These are phyloP conservation scores for Pycnonotus jocosus DNA, from an alignment of 2,113 vertebrate species.

Conservation along the genomic window DNA sequence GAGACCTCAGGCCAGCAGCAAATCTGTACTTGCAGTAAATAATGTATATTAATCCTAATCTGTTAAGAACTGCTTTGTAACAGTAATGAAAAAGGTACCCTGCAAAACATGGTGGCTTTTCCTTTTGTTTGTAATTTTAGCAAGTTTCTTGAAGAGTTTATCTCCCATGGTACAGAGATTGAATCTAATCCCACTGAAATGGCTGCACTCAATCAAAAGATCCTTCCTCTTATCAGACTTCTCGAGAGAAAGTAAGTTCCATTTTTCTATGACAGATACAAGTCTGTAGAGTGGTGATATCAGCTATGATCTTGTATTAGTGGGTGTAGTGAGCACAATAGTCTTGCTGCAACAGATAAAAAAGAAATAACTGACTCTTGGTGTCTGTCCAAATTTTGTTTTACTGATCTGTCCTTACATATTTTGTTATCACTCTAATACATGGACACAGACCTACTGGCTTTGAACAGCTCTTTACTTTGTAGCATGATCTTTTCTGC, in stretches of 20 bases:
- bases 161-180: constrained; percentile 67
- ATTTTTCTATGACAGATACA: not conserved
- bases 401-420: not conserved
- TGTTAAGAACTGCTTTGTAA: not conserved
- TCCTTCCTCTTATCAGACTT: constrained; percentile 84
- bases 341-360: not conserved
- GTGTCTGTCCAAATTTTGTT: not conserved
- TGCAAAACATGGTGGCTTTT: not conserved
- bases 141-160: constrained; percentile 81
- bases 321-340: not conserved
- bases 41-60: not conserved
- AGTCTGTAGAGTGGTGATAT: not conserved
- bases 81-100: not conserved
- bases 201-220: constrained; percentile 67
- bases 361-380: not conserved
- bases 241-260: constrained; percentile 86
- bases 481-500: not conserved
- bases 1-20: not conserved
- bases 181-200: constrained; percentile 56
- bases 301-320: not conserved
- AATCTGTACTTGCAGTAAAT: not conserved
- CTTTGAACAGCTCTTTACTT: not conserved
- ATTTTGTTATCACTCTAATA: not conserved
- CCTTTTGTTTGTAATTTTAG: constrained; percentile 45
- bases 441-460: not conserved